Percentiles rank a stretch among this genome's conserved stretches.
Evolutionary conservation across 2,797 vertebrate species (phyloP).

Genomic region (Brotogeris chrysoptera): DNA sequence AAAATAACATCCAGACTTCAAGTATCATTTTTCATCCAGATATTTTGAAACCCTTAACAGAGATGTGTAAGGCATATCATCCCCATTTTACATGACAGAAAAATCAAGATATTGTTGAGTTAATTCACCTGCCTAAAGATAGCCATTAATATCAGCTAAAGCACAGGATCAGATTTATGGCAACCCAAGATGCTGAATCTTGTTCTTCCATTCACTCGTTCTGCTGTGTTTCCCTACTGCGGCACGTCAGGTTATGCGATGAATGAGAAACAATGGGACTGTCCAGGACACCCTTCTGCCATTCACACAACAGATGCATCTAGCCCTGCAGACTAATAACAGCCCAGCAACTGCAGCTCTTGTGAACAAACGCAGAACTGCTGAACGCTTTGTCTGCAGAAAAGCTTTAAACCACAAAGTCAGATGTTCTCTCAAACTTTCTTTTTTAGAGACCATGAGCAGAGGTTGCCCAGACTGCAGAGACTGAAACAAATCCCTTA

Average conservation of each 20-base stretch:
- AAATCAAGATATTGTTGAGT: background rate
- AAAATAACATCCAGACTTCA: background rate
- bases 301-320: background rate
- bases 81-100: background rate
- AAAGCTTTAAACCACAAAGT: background rate
- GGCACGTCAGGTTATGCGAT: fast-evolving
- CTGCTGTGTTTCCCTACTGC: fast-evolving
- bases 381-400: background rate
- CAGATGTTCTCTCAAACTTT: background rate
- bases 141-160: background rate
- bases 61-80: background rate
- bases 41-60: background rate
- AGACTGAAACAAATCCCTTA: background rate
- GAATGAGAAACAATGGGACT: background rate
- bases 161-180: background rate
- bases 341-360: no score
- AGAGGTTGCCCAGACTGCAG: background rate
- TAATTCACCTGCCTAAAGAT: background rate
- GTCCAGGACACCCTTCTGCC: background rate
- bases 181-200: background rate
- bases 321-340: background rate
- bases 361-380: background rate
- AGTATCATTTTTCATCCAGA: background rate
- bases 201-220: background rate
- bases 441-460: background rate